Conservation (phyloP, 2,888 invertebrate species). For the Cheilosia vulpina region DNA sequence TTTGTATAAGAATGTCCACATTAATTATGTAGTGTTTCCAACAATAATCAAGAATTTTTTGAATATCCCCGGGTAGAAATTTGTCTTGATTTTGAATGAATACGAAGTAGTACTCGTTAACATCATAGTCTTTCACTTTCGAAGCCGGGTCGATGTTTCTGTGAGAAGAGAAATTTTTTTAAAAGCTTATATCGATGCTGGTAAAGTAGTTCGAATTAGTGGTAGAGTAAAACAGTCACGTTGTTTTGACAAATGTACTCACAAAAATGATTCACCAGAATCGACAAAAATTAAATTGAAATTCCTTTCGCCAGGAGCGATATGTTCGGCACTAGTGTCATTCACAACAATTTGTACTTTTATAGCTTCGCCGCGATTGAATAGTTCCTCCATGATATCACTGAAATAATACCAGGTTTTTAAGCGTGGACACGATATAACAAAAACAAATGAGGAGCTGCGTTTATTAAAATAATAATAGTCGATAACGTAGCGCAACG, state of each 20-base stretch:
- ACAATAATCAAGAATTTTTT: slow-evolving; percentile 78
- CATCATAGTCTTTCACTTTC: slow-evolving; percentile 75
- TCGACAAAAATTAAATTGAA: slow-evolving; percentile 22
- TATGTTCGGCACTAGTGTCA: background rate
- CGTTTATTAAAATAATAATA: slow-evolving; percentile 77
- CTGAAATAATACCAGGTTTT: background rate
- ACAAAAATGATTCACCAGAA: slow-evolving; percentile 5
- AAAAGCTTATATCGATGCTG: background rate
- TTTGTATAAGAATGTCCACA: slow-evolving; percentile 79
- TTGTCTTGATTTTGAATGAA: slow-evolving; percentile 78
- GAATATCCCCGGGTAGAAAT: slow-evolving; percentile 76
- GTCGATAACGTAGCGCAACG: slow-evolving; percentile 77
- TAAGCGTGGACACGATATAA: background rate
- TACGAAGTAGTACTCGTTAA: slow-evolving; percentile 79
- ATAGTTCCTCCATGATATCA: background rate
- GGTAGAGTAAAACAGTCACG: no score
- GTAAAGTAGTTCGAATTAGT: background rate
- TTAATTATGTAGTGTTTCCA: slow-evolving; percentile 79
- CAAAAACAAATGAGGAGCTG: background rate
- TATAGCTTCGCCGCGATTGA: background rate
- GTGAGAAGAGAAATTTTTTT: background rate
- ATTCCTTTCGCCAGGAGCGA: background rate
- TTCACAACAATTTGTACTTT: slow-evolving; percentile 13
- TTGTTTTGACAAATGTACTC: background rate
- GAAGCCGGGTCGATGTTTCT: slow-evolving; percentile 78